Percentiles rank a stretch among this genome's conserved stretches.
Conservation (phyloP, 2,888 invertebrate genomes). For the Caenorhabditis japonica region DNA sequence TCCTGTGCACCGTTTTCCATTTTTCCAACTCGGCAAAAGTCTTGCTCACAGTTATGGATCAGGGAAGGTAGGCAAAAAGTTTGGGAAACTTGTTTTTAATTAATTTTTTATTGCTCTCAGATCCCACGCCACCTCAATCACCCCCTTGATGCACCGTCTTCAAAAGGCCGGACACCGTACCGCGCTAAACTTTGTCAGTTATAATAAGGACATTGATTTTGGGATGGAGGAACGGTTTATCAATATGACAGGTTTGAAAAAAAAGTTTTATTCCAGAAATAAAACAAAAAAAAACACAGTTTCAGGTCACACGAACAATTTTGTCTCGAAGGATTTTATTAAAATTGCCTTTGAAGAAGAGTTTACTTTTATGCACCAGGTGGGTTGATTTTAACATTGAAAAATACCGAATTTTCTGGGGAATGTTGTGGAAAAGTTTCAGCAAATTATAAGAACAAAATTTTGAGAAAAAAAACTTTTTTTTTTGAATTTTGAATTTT, state of each 20-base stretch:
- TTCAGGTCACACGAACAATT: slow-evolving; percentile 29
- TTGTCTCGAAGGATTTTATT: slow-evolving; percentile 38
- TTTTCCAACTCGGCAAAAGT: slow-evolving; percentile 20
- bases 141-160: slow-evolving; percentile 45
- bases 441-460: too few species aligned
- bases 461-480: too few species aligned
- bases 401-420: too few species aligned
- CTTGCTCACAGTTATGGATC: slow-evolving; percentile 49
- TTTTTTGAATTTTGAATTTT: too few species aligned
- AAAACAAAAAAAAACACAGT: too few species aligned
- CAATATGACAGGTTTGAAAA: slow-evolving; percentile 24
- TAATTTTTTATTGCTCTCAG: too few species aligned
- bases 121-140: slow-evolving; percentile 48
- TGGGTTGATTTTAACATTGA: too few species aligned
- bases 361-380: slow-evolving; percentile 46
- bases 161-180: slow-evolving; percentile 29
- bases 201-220: slow-evolving; percentile 40
- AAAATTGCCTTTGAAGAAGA: slow-evolving; percentile 46
- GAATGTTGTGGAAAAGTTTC: too few species aligned
- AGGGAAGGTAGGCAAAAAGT: slow-evolving; percentile 34
- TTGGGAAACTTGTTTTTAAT: too few species aligned
- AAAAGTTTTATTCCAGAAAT: background rate
- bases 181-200: slow-evolving; percentile 31
- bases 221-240: slow-evolving; percentile 48
- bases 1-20: background rate